These are phyloP conservation scores for Plagodis dolabraria DNA, from an alignment of 2,888 invertebrate genomes.

Conservation along the genomic window DNA sequence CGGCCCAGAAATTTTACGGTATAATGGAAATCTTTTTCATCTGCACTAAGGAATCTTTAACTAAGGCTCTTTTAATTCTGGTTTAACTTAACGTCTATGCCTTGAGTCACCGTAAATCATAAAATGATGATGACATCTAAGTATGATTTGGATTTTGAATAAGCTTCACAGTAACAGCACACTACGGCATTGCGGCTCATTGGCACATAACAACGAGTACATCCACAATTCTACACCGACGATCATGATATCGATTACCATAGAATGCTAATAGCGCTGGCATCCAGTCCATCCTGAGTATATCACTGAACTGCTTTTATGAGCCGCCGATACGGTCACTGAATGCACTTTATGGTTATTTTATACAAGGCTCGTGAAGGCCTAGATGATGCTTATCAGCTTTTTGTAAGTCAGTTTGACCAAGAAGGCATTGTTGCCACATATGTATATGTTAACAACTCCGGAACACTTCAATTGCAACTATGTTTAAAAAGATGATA, in stretches of 20 bases:
- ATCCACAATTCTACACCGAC: conserved; percentile 14
- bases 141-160: too few relatives aligned
- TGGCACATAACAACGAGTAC: conserved; percentile 8
- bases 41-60: too few relatives aligned
- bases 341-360: conserved; percentile 12
- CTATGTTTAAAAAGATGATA: too few relatives aligned
- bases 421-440: background rate
- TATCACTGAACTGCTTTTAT: conserved; percentile 10
- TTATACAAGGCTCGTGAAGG: conserved; percentile 14
- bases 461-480: too few relatives aligned
- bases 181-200: conserved; percentile 9
- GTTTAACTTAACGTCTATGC: too few relatives aligned
- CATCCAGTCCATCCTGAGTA: conserved; percentile 13
- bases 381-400: conserved; percentile 7
- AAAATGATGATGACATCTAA: too few relatives aligned
- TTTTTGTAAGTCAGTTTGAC: conserved; percentile 6
- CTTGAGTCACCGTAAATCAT: too few relatives aligned
- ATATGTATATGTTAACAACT: too few relatives aligned
- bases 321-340: conserved; percentile 12
- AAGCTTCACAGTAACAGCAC: background rate
- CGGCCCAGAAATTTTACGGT: too few relatives aligned
- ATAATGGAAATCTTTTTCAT: too few relatives aligned
- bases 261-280: conserved; percentile 18
- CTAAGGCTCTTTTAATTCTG: too few relatives aligned
- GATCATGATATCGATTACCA: conserved; percentile 21